These are phyloP conservation scores for Orbicella faveolata DNA, from an alignment of 64 coral and sea anemone genomes.

Conservation along the genomic window DNA sequence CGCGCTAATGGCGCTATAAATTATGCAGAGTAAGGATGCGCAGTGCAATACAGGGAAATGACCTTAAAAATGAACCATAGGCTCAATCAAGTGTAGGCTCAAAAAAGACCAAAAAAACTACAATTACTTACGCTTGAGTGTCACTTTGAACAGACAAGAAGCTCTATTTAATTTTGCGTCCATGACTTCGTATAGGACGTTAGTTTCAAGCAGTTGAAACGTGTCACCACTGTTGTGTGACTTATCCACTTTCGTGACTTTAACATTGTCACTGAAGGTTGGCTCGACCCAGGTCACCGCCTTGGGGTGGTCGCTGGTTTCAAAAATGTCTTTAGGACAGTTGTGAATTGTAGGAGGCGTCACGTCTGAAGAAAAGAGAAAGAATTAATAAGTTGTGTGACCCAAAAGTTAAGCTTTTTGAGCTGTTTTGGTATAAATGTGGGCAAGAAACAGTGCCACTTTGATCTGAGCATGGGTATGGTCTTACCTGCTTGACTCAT, in stretches of 20 bases:
- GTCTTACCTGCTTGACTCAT: no score
- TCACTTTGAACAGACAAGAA: slow-evolving; percentile 24
- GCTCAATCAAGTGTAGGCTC: no score
- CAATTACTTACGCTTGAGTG: slow-evolving; percentile 31
- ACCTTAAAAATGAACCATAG: no score
- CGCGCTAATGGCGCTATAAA: no score
- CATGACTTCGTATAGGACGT: slow-evolving; percentile 13
- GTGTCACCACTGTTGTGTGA: not conserved
- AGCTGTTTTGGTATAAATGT: no score
- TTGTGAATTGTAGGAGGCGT: slow-evolving; percentile 17
- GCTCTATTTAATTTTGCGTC: slow-evolving; percentile 34
- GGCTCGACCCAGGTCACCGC: slow-evolving; percentile 55
- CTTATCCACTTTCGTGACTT: slow-evolving; percentile 25
- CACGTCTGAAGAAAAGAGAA: slow-evolving; percentile 23
- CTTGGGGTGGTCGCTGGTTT: not conserved
- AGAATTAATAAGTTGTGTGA: no score
- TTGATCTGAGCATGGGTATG: no score
- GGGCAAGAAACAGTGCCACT: no score
- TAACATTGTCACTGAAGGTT: slow-evolving; percentile 43
- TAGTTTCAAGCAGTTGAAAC: slow-evolving; percentile 8
- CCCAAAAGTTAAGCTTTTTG: no score
- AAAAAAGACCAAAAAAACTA: not conserved
- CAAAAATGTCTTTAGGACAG: slow-evolving; percentile 6
- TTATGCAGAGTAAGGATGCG: no score
- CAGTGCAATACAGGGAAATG: no score